Base-by-base conservation (phyloP, 2,888 invertebrate species). In the Hetaerina titia region DNA sequence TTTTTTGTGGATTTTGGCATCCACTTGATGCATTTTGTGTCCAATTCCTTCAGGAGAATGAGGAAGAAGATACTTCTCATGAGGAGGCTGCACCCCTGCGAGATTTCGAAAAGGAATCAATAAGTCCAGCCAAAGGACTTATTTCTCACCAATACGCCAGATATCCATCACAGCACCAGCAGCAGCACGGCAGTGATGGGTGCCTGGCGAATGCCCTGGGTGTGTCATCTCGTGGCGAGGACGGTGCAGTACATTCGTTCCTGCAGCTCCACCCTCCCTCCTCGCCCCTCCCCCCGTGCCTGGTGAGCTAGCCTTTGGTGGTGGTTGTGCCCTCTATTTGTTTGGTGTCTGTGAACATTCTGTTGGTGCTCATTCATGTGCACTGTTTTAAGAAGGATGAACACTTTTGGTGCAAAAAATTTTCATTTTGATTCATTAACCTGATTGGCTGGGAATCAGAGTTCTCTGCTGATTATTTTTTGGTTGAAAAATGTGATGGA, bases 81-180 rank as follows among this genome's bases (percentile, higher is more conserved):
- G 95, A 94, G 63, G 95, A 95, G 81, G 58, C n/a, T 9, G 31
- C 57, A n/a, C 22, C 45, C 31, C 89, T 94, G 90, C 31, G 94
- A 17, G 95, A 94, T 94, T 45, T 95, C 64, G 95, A 96, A 95
- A 95, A 96, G 95, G 95, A 96, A 95, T 89, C 96, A 95, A 94
- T 95, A 95, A 92, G 96, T 95, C 88, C 95, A 31, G 95, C 90
- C 81, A 96, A 96, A 90, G 95, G 96, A 96, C 97, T 97, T 97
- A 97, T 95, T 97, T 97, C 96, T 97, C 97, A 96, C 97, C 97
- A 95, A 97, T 97, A 11, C 97, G 97, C 96, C 96, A 97, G 13
- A 95, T 97, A 95, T 97, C 97, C 88, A 97, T 97, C 95, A 97
- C 97, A 94, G 97, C 97, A 88, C 97, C 97, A 22, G 25, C 69